Conservation (phyloP, 2,113 vertebrate genomes). For the Motacilla tschutschensis region DNA sequence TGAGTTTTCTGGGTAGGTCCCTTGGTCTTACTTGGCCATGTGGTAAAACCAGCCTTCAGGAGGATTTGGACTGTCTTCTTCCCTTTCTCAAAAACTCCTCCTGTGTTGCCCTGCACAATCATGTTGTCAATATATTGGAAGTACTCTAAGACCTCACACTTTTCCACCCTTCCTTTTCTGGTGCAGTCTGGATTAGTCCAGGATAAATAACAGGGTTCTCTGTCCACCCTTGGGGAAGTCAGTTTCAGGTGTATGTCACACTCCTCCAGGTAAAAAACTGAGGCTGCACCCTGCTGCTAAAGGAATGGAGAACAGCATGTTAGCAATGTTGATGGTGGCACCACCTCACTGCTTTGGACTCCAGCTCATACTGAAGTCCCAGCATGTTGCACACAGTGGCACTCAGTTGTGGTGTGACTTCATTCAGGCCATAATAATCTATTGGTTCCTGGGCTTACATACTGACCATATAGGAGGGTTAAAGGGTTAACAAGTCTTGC, state of each 20-base stretch:
- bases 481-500: neutral
- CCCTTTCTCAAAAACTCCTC: neutral
- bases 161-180: neutral
- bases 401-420: neutral
- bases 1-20: neutral
- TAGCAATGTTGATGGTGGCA: rapidly evolving
- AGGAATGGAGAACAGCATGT: neutral
- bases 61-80: neutral
- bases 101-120: neutral
- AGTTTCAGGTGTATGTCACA: neutral
- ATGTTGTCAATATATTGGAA: neutral
- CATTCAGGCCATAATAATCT: neutral
- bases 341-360: neutral
- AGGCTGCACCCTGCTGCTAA: neutral
- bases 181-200: neutral
- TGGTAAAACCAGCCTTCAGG: neutral
- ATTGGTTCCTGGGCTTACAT: neutral
- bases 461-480: neutral
- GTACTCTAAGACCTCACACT: neutral
- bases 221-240: neutral
- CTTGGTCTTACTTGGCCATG: neutral
- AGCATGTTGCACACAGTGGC: no score
- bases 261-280: neutral
- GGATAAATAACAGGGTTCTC: neutral
- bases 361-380: no score